Percentiles rank a stretch among this genome's conserved stretches.
These are phyloP conservation scores for Nasua narica DNA, from an alignment of 2,797 vertebrate genomes.

Conservation along the genomic window DNA sequence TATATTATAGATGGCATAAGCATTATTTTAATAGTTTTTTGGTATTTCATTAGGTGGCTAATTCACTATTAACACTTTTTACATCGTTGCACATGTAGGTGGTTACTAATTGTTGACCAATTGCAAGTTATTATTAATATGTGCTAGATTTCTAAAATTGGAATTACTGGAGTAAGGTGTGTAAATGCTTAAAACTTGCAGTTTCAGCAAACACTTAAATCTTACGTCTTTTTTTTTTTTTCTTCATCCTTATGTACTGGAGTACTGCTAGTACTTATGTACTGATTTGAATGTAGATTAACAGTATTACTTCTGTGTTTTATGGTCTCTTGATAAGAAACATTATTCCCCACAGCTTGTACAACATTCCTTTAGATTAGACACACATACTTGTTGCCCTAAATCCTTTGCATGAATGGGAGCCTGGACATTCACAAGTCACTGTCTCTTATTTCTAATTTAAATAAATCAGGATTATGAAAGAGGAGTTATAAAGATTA, in stretches of 20 bases:
- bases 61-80: neutral
- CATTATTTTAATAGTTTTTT: neutral
- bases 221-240: neutral
- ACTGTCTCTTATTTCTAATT: slow-evolving; percentile 2
- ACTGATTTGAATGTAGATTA: neutral
- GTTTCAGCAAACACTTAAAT: neutral
- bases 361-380: neutral
- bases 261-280: neutral
- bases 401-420: neutral
- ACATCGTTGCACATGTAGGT: neutral
- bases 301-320: neutral
- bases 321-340: neutral
- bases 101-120: neutral
- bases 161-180: neutral
- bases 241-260: neutral
- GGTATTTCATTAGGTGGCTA: neutral
- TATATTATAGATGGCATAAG: neutral
- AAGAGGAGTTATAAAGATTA: neutral
- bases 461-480: neutral
- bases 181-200: neutral
- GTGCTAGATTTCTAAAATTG: neutral
- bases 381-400: neutral
- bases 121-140: neutral
- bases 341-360: neutral
- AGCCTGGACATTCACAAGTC: neutral